Evolutionary conservation across 2,797 vertebrate genomes (phyloP).

Genomic region (Clarias fuscus): DNA sequence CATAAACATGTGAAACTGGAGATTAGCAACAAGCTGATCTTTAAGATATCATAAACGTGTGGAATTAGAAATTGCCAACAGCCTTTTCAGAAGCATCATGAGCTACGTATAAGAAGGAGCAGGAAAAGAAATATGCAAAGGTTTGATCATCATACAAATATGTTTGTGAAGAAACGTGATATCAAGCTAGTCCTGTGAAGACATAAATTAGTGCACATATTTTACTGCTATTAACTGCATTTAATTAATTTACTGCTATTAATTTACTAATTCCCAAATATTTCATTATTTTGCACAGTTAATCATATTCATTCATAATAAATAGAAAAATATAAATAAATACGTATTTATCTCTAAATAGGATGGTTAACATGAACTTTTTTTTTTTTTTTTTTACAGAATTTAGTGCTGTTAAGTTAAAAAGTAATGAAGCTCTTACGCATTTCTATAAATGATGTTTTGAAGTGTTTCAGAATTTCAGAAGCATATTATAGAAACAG

Average conservation of each 20-base stretch:
- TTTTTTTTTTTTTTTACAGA: background rate
- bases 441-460: background rate
- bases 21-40: background rate
- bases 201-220: background rate
- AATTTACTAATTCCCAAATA: background rate
- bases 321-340: background rate
- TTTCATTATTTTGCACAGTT: background rate
- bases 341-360: too few relatives aligned
- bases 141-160: too few relatives aligned
- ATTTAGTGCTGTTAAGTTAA: background rate
- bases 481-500: background rate
- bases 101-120: too few relatives aligned
- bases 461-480: background rate
- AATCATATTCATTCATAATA: too few relatives aligned
- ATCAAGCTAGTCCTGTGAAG: background rate
- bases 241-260: background rate
- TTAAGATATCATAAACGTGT: too few relatives aligned
- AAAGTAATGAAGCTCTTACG: background rate
- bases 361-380: background rate
- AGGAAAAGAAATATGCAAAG: too few relatives aligned
- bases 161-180: background rate
- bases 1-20: background rate
- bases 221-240: background rate
- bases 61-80: too few relatives aligned
- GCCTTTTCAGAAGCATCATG: too few relatives aligned